Evolutionary conservation across 2,888 invertebrate genomes (phyloP), one percentile per base, ranked within the genome.

Genomic region (Nomada goodeniana): DNA sequence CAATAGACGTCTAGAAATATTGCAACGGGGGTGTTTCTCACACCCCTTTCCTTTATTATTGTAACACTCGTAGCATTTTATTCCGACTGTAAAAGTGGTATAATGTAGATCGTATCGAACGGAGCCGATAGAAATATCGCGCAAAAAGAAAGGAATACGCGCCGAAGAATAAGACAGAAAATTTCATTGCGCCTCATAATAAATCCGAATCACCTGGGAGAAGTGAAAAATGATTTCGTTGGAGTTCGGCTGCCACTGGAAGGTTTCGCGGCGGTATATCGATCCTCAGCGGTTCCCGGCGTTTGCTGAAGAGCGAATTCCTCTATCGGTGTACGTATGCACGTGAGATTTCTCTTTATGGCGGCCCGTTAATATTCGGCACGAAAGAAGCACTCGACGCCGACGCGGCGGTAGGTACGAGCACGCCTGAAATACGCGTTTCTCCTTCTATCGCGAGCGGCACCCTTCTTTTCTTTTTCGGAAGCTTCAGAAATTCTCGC

Each of bases 381-480:
- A 61, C 60, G 67, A 70, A 80, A 80, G 73, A 76, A 80, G 55
- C 80, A 70, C 80, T 80, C 65, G 70, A 63, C 72, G 73, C 57
- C 68, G 52, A 70, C 60, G 23, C 72, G 60, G 50, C 52, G 60
- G 60, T 55, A 80, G 72, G 76, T 69, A 76, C 53, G 42, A 44
- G 60, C 72, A 29, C 55, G 11, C 60, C 64, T 76, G 52, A 44
- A 76, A 68, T 57, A 55, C 67, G 42, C 44, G 57, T 78, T 57
- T 29, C 71, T 20, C n/a, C 18, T 20, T 36, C 44, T 36, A n/a
- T 18, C 23, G 26, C 20, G 52, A 47, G 42, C 36, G 20, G 36
- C 15, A 36, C n/a, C 65, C 1, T 0, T 18, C 36, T 36, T 29
- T 47, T 23, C 23, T 23, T 52, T 10, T 36, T 11, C 10, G 20